A percentile compares a stretch with the other conserved stretches of the same genome.
phyloP scores from a whole-genome alignment of 2,113 vertebrate species.

The Coracopsis vasa region DNA sequence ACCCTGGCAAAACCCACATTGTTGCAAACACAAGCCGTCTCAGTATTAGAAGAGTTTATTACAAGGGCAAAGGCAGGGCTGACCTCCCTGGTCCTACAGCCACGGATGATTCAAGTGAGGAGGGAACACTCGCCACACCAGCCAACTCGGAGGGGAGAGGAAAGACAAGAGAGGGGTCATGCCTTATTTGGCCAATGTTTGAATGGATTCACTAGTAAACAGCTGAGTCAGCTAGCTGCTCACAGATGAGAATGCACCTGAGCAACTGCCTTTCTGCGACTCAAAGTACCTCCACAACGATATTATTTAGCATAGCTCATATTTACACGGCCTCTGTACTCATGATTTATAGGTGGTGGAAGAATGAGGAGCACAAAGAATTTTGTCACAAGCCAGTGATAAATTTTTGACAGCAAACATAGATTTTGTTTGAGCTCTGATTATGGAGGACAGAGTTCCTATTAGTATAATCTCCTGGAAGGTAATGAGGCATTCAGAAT shows the following conservation, averaged over 20 bases:
- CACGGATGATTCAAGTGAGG: neutral
- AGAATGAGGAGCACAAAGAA: neutral
- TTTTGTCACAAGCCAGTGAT: neutral
- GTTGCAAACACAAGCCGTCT: neutral
- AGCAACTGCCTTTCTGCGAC: neutral
- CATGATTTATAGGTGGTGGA: neutral
- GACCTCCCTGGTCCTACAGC: accelerated
- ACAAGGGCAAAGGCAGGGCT: neutral
- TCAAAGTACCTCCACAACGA: neutral
- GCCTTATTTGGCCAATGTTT: neutral
- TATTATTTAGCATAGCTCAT: neutral
- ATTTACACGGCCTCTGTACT: neutral
- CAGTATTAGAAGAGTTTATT: neutral
- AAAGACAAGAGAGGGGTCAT: neutral
- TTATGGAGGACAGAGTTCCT: neutral
- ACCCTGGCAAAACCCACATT: neutral
- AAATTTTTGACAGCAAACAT: neutral
- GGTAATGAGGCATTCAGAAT: neutral
- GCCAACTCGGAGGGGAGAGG: neutral
- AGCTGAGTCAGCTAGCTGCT: neutral
- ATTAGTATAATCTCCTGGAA: neutral
- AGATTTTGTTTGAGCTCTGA: neutral
- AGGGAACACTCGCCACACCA: accelerated
- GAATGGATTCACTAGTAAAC: neutral
- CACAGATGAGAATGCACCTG: neutral